Conservation (phyloP, 2,113 vertebrate species). For the Strigops habroptila region DNA sequence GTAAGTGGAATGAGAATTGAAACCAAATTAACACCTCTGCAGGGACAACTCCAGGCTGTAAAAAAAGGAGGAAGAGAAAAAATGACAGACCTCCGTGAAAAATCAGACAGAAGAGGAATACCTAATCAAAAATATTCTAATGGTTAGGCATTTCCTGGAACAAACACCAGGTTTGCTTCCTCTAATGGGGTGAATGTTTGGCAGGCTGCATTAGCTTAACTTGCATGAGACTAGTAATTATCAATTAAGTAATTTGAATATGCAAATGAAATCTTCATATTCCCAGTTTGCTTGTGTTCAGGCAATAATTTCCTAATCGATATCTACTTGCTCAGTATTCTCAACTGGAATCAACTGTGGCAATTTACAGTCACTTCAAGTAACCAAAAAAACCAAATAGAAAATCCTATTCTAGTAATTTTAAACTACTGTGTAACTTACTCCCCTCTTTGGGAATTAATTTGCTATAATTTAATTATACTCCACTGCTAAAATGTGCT, state of each 20-base stretch:
- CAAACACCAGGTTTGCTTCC: neutral
- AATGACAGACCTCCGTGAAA: neutral
- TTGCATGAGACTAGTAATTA: neutral
- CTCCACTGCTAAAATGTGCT: neutral
- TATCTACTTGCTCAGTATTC: neutral
- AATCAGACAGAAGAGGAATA: neutral
- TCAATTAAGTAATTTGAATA: neutral
- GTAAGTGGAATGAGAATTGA: neutral
- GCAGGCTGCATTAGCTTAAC: neutral
- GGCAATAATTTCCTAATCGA: neutral
- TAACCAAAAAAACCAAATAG: neutral
- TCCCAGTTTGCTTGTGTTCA: neutral
- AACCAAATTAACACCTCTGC: neutral
- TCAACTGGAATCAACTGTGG: neutral
- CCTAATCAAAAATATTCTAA: neutral
- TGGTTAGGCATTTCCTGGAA: neutral
- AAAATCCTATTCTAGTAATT: neutral
- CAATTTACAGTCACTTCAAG: neutral
- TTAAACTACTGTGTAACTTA: neutral
- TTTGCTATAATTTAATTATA: neutral
- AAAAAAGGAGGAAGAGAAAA: neutral
- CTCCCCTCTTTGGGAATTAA: neutral
- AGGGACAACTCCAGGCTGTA: neutral
- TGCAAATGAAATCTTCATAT: neutral
- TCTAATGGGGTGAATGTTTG: neutral